phyloP scores from a whole-genome alignment of 2,888 invertebrate species.

The Willowsia nigromaculata region DNA sequence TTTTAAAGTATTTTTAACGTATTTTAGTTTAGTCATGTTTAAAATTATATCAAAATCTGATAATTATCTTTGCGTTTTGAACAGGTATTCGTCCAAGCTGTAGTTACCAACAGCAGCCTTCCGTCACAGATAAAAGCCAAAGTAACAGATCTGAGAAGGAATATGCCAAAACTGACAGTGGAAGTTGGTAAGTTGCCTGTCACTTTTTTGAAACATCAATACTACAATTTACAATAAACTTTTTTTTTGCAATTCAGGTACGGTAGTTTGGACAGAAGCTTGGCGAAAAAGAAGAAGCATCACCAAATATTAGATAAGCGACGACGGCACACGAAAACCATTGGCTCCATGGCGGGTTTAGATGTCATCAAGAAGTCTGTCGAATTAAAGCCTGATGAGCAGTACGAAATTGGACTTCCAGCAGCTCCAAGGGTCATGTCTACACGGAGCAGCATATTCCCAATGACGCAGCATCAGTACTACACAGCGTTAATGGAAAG shows the following conservation, averaged over 20 bases:
- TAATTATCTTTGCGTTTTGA: neutral
- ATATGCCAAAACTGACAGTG: slow-evolving; percentile 35
- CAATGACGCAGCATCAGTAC: slow-evolving; percentile 67
- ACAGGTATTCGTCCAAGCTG: neutral
- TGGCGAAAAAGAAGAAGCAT: slow-evolving; percentile 74
- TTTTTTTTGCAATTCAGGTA: slow-evolving; percentile 80
- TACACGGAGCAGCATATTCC: slow-evolving; percentile 57
- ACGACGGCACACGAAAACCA: slow-evolving; percentile 77
- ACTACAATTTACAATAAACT: neutral
- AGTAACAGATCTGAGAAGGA: slow-evolving; percentile 12
- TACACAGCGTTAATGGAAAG: slow-evolving; percentile 66
- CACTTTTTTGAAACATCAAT: neutral
- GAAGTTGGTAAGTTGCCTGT: slow-evolving; percentile 43
- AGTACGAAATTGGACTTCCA: slow-evolving; percentile 77
- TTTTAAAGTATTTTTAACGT: no score
- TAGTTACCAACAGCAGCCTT: neutral
- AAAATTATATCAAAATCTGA: no score
- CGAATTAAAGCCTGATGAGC: slow-evolving; percentile 76
- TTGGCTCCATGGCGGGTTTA: slow-evolving; percentile 75
- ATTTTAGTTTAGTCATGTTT: no score
- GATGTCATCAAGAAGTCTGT: slow-evolving; percentile 69
- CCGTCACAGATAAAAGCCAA: neutral
- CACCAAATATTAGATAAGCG: slow-evolving; percentile 69
- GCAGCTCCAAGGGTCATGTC: slow-evolving; percentile 60
- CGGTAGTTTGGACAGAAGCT: slow-evolving; percentile 83